Conservation (phyloP, 2,797 vertebrate genomes). For the Triplophysa bombifrons region DNA sequence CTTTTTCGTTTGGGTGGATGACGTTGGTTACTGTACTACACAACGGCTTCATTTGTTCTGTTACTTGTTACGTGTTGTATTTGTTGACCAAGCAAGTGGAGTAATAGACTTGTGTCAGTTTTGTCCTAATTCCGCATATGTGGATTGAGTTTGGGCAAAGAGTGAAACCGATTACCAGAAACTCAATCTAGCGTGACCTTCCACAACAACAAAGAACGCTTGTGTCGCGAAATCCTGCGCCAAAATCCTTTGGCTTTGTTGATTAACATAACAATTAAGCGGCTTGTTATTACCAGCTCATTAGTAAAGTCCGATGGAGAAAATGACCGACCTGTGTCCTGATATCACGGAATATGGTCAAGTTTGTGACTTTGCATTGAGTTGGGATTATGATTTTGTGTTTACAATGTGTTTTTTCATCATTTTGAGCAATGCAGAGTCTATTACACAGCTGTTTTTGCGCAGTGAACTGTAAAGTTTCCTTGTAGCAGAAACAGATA, state of each 20-base stretch:
- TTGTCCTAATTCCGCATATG: conserved; percentile 28
- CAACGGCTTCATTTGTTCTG: neutral
- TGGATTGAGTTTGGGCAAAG: conserved; percentile 36
- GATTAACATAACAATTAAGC: conserved; percentile 53
- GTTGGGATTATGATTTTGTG: neutral
- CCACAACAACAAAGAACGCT: conserved; percentile 33
- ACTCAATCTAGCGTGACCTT: conserved; percentile 51
- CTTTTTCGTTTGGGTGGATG: neutral
- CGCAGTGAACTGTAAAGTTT: neutral
- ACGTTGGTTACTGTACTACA: neutral
- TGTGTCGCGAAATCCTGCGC: conserved; percentile 29
- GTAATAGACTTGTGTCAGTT: conserved; percentile 8
- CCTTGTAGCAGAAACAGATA: neutral
- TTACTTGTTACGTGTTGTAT: conserved; percentile 1
- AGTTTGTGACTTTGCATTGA: neutral
- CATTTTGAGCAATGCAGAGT: neutral
- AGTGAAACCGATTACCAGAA: conserved; percentile 45
- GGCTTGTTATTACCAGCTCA: conserved; percentile 34
- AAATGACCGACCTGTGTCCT: conserved; percentile 1
- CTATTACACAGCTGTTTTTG: neutral
- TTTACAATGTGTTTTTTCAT: neutral
- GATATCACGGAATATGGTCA: neutral
- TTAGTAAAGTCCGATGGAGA: conserved; percentile 26
- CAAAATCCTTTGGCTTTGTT: conserved; percentile 44
- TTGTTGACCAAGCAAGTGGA: conserved; percentile 19